Conservation (phyloP, 2,888 invertebrate species). For the Acleris holmiana region DNA sequence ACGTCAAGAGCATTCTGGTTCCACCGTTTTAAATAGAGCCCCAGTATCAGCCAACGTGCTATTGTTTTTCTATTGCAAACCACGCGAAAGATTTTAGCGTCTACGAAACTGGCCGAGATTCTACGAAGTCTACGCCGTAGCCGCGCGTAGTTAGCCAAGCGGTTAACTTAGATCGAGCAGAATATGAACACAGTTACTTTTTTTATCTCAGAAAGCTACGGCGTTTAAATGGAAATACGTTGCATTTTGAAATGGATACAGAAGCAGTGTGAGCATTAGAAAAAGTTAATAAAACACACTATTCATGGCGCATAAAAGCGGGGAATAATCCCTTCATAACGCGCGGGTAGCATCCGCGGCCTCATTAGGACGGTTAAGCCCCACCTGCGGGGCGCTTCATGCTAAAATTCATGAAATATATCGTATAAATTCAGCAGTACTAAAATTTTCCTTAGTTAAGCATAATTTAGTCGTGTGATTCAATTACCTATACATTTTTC, state of each 20-base stretch:
- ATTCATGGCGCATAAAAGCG: conserved; percentile 57
- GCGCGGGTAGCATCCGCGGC: conserved; percentile 59
- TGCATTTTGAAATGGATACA: conserved; percentile 17
- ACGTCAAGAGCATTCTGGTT: too few relatives aligned
- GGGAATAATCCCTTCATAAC: conserved; percentile 66
- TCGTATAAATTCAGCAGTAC: conserved; percentile 26
- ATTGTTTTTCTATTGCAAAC: too few relatives aligned
- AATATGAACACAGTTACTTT: not conserved
- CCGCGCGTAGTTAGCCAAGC: not conserved
- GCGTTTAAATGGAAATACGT: not conserved
- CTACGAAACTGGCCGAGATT: conserved; percentile 9
- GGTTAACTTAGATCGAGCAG: not conserved
- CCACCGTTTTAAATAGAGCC: too few relatives aligned
- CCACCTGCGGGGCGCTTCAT: conserved; percentile 47
- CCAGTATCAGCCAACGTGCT: too few relatives aligned
- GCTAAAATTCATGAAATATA: conserved; percentile 52
- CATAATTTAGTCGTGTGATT: not conserved
- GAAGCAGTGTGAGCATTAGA: conserved; percentile 51
- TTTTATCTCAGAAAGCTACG: not conserved
- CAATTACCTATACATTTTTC: not conserved
- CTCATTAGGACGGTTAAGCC: conserved; percentile 59
- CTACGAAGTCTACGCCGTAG: conserved; percentile 19
- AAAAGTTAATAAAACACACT: conserved; percentile 63
- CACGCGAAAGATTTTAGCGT: not conserved
- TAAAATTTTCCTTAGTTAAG: conserved; percentile 8